Percentiles rank a stretch among this genome's conserved stretches.
phyloP scores from a whole-genome alignment of 2,888 invertebrate genomes.

The Agonopterix arenella region DNA sequence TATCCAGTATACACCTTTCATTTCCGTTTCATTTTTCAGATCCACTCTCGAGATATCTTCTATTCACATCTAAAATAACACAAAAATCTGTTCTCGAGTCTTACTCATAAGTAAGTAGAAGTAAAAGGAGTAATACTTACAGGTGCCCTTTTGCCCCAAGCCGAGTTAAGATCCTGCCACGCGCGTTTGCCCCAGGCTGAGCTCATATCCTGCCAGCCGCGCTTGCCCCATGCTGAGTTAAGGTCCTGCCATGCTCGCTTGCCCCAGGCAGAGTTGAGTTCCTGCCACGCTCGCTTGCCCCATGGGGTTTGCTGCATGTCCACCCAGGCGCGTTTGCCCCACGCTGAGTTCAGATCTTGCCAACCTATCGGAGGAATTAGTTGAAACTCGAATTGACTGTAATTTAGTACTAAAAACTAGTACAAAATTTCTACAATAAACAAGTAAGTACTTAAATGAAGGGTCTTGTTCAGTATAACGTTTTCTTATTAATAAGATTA shows the following conservation, averaged over 20 bases:
- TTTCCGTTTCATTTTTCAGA: no score
- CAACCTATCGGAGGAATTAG: constrained; percentile 51
- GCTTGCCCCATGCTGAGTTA: constrained; percentile 70
- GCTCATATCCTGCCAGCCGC: constrained; percentile 65
- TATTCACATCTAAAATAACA: no score
- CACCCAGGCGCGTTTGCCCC: constrained; percentile 80
- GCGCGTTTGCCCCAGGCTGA: constrained; percentile 60
- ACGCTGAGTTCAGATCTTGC: constrained; percentile 70
- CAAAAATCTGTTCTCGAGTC: no score
- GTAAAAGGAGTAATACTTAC: constrained; percentile 27
- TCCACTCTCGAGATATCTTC: no score
- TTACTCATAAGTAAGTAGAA: no score
- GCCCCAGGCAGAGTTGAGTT: constrained; percentile 59
- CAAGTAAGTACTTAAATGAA: no score
- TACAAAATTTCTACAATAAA: no score
- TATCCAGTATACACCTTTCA: no score
- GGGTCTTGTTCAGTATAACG: no score
- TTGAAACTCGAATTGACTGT: constrained; percentile 44
- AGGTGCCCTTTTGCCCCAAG: constrained; percentile 22
- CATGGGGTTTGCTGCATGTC: constrained; percentile 73
- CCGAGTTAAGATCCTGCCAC: constrained; percentile 3
- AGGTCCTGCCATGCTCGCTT: constrained; percentile 77
- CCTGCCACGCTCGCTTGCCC: constrained; percentile 78
- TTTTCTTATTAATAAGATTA: neutral
- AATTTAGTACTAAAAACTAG: neutral